phyloP scores from a whole-genome alignment of 2,797 vertebrate species.

The Leptatherina wallacei region DNA sequence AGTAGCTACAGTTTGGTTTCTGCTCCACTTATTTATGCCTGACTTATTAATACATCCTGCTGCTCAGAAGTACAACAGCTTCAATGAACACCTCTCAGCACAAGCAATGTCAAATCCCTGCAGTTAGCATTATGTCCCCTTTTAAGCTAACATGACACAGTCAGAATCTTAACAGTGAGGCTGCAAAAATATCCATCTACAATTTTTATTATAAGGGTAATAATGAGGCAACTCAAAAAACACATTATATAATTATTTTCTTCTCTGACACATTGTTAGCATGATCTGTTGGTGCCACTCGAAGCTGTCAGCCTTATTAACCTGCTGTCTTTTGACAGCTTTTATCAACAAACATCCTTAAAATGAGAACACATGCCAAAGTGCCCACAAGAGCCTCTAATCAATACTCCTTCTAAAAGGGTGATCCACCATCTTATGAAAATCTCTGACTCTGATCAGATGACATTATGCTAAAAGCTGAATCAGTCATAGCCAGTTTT shows the following conservation, averaged over 20 bases:
- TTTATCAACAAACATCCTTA: neutral
- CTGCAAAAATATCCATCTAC: no score
- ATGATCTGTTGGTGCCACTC: neutral
- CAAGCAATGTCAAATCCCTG: neutral
- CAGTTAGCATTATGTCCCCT: neutral
- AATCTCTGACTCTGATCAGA: neutral
- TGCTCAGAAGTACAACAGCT: no score
- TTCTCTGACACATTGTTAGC: neutral
- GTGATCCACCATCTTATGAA: neutral
- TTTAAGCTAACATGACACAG: slow-evolving; percentile 3
- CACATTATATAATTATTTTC: neutral
- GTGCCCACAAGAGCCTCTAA: neutral
- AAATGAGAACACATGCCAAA: neutral
- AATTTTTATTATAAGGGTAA: no score
- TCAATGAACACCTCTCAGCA: neutral
- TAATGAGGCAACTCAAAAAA: no score
- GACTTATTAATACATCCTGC: neutral
- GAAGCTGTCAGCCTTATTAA: neutral
- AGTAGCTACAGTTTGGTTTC: neutral
- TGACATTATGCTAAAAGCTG: neutral
- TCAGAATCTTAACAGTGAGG: neutral
- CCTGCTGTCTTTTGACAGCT: neutral
- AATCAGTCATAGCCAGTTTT: neutral
- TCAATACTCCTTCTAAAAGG: neutral
- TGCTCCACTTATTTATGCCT: neutral